These are phyloP conservation scores for Adelges cooleyi DNA, from an alignment of 1,140 invertebrate genomes.

Conservation along the genomic window DNA sequence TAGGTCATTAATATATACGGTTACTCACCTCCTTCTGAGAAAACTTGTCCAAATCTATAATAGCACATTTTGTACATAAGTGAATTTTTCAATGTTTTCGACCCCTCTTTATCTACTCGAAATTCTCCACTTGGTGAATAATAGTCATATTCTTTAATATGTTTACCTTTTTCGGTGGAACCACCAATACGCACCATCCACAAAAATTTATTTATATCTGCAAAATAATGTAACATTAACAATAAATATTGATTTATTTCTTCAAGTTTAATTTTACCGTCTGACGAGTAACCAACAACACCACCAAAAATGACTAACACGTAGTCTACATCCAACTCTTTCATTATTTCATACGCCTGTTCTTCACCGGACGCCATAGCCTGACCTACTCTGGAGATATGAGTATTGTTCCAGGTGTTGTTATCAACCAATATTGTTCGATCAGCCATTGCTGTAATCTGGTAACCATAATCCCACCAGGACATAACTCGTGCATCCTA, in stretches of 20 bases:
- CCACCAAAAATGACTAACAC: slow-evolving; percentile 97
- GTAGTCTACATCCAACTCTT: slow-evolving; percentile 93
- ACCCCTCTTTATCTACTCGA: slow-evolving; percentile 81
- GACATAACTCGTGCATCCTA: slow-evolving; percentile 94
- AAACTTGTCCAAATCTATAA: slow-evolving; percentile 84
- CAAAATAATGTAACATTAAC: slow-evolving; percentile 32
- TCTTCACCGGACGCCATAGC: slow-evolving; percentile 96
- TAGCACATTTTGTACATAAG: slow-evolving; percentile 97
- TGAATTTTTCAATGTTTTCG: slow-evolving; percentile 73
- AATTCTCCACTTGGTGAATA: slow-evolving; percentile 91
- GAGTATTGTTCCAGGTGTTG: slow-evolving; percentile 99
- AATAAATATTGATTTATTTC: background rate
- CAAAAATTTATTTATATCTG: slow-evolving; percentile 95
- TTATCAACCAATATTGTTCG: slow-evolving; percentile 97
- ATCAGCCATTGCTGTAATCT: slow-evolving; percentile 98
- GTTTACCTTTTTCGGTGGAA: slow-evolving; percentile 82
- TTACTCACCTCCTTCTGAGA: slow-evolving; percentile 78
- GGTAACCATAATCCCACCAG: slow-evolving; percentile 99
- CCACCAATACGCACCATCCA: slow-evolving; percentile 99
- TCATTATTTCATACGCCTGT: slow-evolving; percentile 94
- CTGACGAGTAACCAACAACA: slow-evolving; percentile 94
- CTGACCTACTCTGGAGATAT: slow-evolving; percentile 92
- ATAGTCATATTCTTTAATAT: slow-evolving; percentile 94
- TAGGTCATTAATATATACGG: too few species aligned
- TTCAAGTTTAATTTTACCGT: slow-evolving; percentile 52